Evolutionary conservation across 2,888 invertebrate genomes (phyloP).

Genomic region (Hermodice carunculata): DNA sequence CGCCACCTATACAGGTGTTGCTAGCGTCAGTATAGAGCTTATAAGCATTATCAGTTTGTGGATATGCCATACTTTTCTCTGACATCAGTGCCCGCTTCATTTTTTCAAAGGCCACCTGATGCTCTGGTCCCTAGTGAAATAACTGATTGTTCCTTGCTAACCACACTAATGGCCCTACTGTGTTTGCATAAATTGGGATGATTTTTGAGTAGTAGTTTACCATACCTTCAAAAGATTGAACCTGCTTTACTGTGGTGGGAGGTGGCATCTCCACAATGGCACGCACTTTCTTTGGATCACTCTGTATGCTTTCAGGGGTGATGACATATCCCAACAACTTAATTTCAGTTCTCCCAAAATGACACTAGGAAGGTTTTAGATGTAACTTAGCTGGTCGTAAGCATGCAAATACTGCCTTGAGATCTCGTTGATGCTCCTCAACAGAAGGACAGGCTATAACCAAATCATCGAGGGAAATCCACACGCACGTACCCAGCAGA

Average conservation of each 20-base stretch:
- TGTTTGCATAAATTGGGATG: constrained; percentile 14
- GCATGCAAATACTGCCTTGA: too few relatives aligned
- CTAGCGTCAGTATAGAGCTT: constrained; percentile 7
- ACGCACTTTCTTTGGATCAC: constrained; percentile 25
- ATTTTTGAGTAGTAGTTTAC: constrained; percentile 17
- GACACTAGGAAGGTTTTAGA: constrained; percentile 35
- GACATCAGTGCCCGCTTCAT: neutral
- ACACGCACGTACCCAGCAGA: neutral
- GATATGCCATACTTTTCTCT: constrained; percentile 1
- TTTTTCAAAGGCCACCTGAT: constrained; percentile 1
- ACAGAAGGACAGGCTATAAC: too few relatives aligned
- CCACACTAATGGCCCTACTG: constrained; percentile 10
- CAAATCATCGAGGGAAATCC: constrained; percentile 34
- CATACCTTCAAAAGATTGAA: too few relatives aligned
- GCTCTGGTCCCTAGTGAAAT: neutral
- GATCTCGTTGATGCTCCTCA: too few relatives aligned
- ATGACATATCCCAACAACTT: constrained; percentile 28
- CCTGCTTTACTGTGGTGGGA: constrained; percentile 7
- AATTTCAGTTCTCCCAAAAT: constrained; percentile 21
- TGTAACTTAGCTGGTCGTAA: too few relatives aligned
- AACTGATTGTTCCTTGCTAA: neutral
- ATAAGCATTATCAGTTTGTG: neutral
- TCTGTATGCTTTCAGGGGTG: constrained; percentile 15
- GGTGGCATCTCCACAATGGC: constrained; percentile 14
- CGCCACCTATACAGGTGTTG: constrained; percentile 1